Evolutionary conservation across 2,888 invertebrate species (phyloP), one percentile per base, ranked within the genome.

Genomic region (Plemyria rubiginata): DNA sequence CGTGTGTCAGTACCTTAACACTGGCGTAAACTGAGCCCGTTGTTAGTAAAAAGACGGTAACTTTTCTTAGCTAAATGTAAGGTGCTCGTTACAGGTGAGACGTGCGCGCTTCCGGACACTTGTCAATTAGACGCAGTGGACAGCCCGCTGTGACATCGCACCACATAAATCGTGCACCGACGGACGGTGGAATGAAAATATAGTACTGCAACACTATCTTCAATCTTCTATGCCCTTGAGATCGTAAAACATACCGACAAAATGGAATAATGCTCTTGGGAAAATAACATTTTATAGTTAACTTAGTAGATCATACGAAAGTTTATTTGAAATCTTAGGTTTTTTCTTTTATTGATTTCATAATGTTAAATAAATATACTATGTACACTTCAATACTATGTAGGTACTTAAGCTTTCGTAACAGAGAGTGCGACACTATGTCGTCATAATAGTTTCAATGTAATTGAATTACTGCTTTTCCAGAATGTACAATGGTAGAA

Each of bases 51-150:
- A 66, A 62, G 65, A 51, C 62, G 59, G 61, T 40, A 16, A 62
- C 66, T 60, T 60, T 66, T 63, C 55, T 60, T 46, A 52, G 63
- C 54, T 55, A 52, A 63, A 58, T 60, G 63, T 50, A 62, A 66
- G 67, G 72, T 67, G 71, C 81, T 82, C 76, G 85, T 84, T 84
- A 85, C 72, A 74, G 76, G 78, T 80, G 80, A 80, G 77, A 81
- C 74, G 70, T 73, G 76, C 74, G 75, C 74, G 75, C 76, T 83
- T 79, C 82, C 80, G 80, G 82, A 79, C 79, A 78, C 82, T 86
- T 86, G 88, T 89, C 88, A 89, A 89, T 90, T 88, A 89, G 80
- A 84, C 79, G 80, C 79, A 82, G 81, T 82, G 83, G 82, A 81
- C 79, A 79, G 79, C 79, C 76, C 56, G 75, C 64, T 64, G 75